phyloP scores from a whole-genome alignment of 2,113 vertebrate species.

The Erythrolamprus reginae region DNA sequence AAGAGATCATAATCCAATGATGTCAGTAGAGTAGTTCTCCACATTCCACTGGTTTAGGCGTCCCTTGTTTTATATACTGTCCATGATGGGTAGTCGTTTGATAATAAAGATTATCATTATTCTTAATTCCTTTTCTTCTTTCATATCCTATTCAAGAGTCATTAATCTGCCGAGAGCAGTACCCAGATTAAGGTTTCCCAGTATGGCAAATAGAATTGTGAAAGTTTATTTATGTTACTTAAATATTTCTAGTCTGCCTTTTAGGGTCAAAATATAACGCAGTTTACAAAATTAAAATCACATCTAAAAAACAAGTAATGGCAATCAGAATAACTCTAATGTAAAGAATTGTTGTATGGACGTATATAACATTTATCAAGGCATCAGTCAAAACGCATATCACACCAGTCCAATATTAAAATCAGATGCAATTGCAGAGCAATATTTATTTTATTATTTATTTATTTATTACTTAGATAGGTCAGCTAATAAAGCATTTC shows the following conservation, averaged over 20 bases:
- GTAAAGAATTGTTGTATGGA: not conserved
- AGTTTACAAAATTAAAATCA: not conserved
- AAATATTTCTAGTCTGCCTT: not conserved
- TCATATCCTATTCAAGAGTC: not conserved
- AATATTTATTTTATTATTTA: too few relatives aligned
- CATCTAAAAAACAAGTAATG: not conserved
- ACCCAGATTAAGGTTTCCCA: not conserved
- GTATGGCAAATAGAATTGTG: not conserved
- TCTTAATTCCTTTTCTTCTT: slow-evolving; percentile 48
- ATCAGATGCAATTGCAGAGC: not conserved
- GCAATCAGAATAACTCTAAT: not conserved
- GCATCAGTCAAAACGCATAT: not conserved
- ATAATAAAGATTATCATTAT: slow-evolving; percentile 36
- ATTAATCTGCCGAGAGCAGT: not conserved
- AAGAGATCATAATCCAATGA: not conserved
- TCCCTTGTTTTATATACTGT: not conserved
- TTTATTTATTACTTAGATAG: too few relatives aligned
- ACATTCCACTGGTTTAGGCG: not conserved
- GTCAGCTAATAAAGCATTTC: not conserved
- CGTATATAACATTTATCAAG: not conserved
- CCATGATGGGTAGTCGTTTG: not conserved
- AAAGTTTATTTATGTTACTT: not conserved
- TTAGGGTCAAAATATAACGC: not conserved
- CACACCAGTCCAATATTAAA: not conserved
- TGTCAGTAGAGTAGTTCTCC: not conserved